A percentile compares a stretch with the other conserved stretches of the same genome.
Evolutionary conservation across 2,113 vertebrate species (phyloP).

Genomic region (Nettapus auritus): DNA sequence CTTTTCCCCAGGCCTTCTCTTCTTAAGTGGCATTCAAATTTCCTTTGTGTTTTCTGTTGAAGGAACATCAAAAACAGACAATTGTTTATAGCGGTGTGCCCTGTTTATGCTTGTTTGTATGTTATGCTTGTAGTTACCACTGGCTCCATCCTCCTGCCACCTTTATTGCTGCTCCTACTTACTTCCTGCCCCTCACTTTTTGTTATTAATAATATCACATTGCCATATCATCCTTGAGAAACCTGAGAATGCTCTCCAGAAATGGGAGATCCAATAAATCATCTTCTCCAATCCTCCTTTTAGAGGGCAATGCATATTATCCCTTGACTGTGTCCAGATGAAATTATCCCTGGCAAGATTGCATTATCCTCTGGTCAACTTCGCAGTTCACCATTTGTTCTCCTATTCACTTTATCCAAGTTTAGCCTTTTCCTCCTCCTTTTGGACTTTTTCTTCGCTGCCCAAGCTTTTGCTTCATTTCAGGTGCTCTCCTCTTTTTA

Average conservation of each 20-base stretch:
- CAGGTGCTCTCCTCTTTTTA: not conserved
- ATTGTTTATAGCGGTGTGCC: not conserved
- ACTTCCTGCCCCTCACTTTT: not conserved
- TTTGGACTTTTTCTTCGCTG: not conserved
- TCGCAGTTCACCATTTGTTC: not conserved
- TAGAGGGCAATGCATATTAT: not conserved
- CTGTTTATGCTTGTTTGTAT: not conserved
- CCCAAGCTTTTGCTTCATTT: not conserved
- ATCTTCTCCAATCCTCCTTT: not conserved
- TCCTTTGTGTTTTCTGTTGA: constrained; percentile 10
- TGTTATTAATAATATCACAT: not conserved
- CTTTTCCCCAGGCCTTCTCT: not conserved
- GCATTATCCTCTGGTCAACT: not conserved
- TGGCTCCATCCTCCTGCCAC: fast-evolving
- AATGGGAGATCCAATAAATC: not conserved
- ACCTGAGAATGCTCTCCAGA: not conserved
- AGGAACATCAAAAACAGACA: not conserved
- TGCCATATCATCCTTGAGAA: not conserved
- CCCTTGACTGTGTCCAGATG: not conserved
- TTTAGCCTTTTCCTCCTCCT: not conserved
- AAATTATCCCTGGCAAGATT: not conserved
- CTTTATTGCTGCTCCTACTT: not conserved
- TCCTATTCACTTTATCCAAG: not conserved
- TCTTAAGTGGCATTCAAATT: not conserved
- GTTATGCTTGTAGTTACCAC: not conserved